Evolutionary conservation across 2,113 vertebrate species (phyloP).

Genomic region (Poeciliopsis turrubarensis): DNA sequence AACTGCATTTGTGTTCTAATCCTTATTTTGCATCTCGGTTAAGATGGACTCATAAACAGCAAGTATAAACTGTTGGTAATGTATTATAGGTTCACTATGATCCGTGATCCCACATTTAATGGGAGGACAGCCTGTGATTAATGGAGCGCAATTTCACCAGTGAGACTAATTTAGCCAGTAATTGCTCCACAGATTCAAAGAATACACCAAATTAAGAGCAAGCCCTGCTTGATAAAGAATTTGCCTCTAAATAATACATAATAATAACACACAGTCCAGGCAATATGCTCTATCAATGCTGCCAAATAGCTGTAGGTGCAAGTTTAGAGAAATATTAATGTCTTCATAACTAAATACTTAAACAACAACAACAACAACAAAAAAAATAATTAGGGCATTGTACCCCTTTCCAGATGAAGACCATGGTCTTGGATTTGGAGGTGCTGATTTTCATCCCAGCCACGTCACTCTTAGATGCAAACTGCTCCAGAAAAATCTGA

Average conservation of each 20-base stretch:
- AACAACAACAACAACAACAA: no score
- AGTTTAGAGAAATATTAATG: slow-evolving; percentile 8
- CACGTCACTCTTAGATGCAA: no score
- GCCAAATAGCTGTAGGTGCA: slow-evolving; percentile 16
- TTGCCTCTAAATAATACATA: slow-evolving; percentile 38
- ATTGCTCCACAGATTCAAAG: slow-evolving; percentile 33
- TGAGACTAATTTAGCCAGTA: slow-evolving; percentile 51
- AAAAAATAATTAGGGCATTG: no score
- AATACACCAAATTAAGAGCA: slow-evolving; percentile 8
- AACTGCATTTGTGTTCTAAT: slow-evolving; percentile 14
- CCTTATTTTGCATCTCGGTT: slow-evolving; percentile 7
- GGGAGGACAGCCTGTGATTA: slow-evolving; percentile 48
- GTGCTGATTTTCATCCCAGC: no score
- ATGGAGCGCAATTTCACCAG: slow-evolving; percentile 33
- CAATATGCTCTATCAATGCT: slow-evolving; percentile 15
- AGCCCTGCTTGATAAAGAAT: slow-evolving; percentile 31
- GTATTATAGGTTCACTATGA: slow-evolving; percentile 43
- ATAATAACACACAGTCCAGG: slow-evolving; percentile 35
- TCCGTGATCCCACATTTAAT: slow-evolving; percentile 47
- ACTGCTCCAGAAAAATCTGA: no score
- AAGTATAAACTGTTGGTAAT: slow-evolving; percentile 11
- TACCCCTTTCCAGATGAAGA: no score
- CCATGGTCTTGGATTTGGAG: no score
- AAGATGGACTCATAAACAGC: slow-evolving; percentile 36
- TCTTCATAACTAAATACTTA: neutral